Conservation (phyloP, 2,888 invertebrate genomes). For the Amphimallon solstitiale region DNA sequence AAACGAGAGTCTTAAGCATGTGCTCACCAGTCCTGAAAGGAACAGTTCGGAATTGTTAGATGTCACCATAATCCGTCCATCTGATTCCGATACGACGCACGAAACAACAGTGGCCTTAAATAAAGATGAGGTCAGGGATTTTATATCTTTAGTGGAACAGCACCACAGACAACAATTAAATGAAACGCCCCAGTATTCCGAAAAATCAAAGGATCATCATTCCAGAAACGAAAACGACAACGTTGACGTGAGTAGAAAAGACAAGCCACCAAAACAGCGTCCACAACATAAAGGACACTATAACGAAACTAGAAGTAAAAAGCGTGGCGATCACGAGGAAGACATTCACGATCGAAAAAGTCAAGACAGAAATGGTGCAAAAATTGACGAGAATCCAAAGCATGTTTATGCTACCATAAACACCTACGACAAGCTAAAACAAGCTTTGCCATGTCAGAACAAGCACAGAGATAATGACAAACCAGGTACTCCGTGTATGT, state of each 20-base stretch:
- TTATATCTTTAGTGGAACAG: conserved; percentile 41
- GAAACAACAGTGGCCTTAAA: conserved; percentile 41
- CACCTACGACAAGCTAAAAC: conserved; percentile 52
- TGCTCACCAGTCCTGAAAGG: conserved; percentile 53
- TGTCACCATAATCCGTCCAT: conserved; percentile 58
- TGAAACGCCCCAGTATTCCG: neutral
- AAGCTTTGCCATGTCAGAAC: conserved; percentile 54
- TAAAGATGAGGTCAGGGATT: conserved; percentile 39
- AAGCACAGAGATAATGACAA: conserved; percentile 47
- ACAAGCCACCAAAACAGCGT: conserved; percentile 1
- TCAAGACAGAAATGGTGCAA: conserved; percentile 9
- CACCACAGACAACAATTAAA: conserved; percentile 42
- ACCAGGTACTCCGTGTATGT: conserved; percentile 55
- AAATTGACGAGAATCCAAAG: conserved; percentile 19
- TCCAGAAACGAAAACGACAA: neutral
- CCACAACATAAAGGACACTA: neutral
- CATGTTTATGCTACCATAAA: conserved; percentile 55
- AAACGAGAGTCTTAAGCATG: conserved; percentile 54
- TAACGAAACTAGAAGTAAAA: conserved; percentile 3
- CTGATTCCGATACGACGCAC: conserved; percentile 44
- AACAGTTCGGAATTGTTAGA: conserved; percentile 54
- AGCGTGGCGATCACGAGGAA: neutral
- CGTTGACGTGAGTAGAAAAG: neutral
- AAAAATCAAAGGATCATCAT: neutral
- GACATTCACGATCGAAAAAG: neutral